Conservation (phyloP, 2,888 invertebrate genomes). For the Thecophora atra region DNA sequence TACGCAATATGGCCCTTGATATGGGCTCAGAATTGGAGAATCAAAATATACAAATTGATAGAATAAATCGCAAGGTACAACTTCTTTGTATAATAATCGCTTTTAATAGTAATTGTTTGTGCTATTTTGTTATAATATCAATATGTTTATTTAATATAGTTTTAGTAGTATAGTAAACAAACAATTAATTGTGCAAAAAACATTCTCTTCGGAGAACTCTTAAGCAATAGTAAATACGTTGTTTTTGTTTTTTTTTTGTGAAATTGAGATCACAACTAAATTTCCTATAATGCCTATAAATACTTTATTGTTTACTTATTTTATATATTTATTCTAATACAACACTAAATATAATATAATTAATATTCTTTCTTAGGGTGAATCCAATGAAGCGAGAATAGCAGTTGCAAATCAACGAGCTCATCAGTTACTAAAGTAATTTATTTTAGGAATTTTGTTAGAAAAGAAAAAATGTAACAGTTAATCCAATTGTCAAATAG, state of each 20-base stretch:
- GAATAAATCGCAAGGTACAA: conserved; percentile 93
- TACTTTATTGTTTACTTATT: neutral
- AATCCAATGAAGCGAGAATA: conserved; percentile 95
- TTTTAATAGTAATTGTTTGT: neutral
- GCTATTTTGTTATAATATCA: neutral
- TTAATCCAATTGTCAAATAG: conserved; percentile 40
- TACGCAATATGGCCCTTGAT: conserved; percentile 99
- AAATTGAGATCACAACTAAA: no score
- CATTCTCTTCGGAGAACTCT: neutral
- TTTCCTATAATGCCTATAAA: no score
- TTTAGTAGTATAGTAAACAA: conserved; percentile 1
- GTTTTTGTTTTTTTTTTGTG: neutral
- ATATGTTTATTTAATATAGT: neutral
- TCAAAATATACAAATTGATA: conserved; percentile 97
- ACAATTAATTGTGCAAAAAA: neutral
- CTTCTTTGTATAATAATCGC: neutral
- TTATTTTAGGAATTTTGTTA: conserved; percentile 37
- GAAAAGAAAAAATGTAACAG: conserved; percentile 37
- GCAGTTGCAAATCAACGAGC: conserved; percentile 96
- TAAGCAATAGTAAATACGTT: neutral
- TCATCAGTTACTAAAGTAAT: conserved; percentile 93
- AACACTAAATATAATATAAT: neutral
- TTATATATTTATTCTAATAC: neutral
- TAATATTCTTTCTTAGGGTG: conserved; percentile 70
- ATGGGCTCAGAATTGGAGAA: conserved; percentile 99